Conservation (phyloP, 2,113 vertebrate species). For the Mirza zaza region DNA sequence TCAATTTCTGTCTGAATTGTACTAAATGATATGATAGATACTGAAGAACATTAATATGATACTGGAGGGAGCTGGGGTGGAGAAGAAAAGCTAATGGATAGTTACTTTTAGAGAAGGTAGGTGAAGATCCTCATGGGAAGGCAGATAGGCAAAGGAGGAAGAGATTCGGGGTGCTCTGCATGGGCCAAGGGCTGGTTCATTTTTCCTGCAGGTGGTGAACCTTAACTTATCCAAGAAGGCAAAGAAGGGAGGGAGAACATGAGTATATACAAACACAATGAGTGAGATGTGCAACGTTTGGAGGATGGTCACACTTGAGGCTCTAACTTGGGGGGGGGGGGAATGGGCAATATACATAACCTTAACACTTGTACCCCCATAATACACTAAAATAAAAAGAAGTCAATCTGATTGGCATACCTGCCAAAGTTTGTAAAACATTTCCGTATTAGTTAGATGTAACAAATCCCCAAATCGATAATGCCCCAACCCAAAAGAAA, state of each 20-base stretch:
- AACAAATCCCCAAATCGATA: not conserved
- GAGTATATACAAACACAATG: no score
- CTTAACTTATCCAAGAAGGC: not conserved
- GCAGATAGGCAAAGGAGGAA: not conserved
- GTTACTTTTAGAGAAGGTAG: rapidly evolving
- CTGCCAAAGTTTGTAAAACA: not conserved
- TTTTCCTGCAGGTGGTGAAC: not conserved
- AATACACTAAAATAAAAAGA: not conserved
- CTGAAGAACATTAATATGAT: not conserved
- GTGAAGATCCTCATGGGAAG: not conserved
- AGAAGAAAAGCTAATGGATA: not conserved
- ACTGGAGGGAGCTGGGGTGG: no score
- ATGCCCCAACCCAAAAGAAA: not conserved
- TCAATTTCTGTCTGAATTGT: not conserved
- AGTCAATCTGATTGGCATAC: not conserved
- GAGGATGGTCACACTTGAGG: no score
- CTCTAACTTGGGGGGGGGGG: no score
- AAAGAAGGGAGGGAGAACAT: not conserved
- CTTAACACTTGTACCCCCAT: no score
- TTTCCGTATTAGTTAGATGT: not conserved
- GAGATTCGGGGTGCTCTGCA: not conserved
- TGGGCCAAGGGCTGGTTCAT: not conserved
- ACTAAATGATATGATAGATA: not conserved
- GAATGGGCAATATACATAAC: no score
- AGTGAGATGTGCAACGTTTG: no score